Conservation (phyloP, 1,140 invertebrate genomes). For the Homalodisca vitripennis region DNA sequence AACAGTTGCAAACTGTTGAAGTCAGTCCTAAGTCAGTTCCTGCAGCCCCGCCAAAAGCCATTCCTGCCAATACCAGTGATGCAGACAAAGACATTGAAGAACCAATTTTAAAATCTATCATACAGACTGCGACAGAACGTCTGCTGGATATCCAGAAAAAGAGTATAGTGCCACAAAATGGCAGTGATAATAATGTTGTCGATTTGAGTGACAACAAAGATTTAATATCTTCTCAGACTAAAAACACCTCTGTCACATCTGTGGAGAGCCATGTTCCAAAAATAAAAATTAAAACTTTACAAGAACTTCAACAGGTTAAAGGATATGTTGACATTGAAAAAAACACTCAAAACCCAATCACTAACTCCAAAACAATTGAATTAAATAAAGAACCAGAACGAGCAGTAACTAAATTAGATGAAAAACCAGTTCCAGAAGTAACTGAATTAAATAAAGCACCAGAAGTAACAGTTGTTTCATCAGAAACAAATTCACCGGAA, state of each 20-base stretch:
- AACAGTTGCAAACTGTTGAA: not conserved
- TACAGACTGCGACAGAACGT: not conserved
- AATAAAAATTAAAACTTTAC: slow-evolving; percentile 20
- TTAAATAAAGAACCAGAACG: too few species aligned
- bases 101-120: slow-evolving; percentile 1
- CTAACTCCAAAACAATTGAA: too few species aligned
- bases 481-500: not conserved
- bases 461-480: not conserved
- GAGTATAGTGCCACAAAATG: too few species aligned
- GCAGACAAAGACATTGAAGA: not conserved
- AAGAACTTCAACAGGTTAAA: not conserved
- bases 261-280: not conserved
- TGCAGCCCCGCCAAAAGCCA: not conserved
- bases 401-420: too few species aligned
- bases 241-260: too few species aligned
- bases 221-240: too few species aligned
- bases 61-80: not conserved
- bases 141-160: not conserved
- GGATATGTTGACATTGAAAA: not conserved
- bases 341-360: too few species aligned
- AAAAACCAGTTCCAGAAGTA: too few species aligned
- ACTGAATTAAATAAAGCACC: too few species aligned
- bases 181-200: too few species aligned
- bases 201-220: too few species aligned
- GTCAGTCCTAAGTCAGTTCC: not conserved